phyloP scores from a whole-genome alignment of 2,797 vertebrate genomes.

The Cyclura pinguis region DNA sequence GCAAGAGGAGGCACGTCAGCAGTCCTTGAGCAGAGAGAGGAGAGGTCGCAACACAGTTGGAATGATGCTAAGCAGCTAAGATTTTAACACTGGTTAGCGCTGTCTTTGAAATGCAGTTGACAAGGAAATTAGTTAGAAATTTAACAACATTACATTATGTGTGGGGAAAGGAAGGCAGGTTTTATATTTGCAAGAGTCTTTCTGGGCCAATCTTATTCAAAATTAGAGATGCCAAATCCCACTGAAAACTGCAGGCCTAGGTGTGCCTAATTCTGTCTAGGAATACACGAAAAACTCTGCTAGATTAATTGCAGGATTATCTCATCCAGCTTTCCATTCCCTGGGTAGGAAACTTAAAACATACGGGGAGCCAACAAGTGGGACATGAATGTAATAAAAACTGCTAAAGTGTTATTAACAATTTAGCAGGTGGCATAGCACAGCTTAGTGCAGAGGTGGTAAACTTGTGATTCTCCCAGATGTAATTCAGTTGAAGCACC shows the following conservation, averaged over 20 bases:
- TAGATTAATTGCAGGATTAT: not conserved
- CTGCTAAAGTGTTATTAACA: not conserved
- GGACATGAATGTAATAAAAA: not conserved
- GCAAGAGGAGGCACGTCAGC: slow-evolving; percentile 61
- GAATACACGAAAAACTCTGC: not conserved
- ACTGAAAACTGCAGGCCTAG: not conserved
- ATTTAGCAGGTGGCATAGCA: too few relatives aligned
- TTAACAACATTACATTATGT: slow-evolving; percentile 51
- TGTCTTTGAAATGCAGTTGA: slow-evolving; percentile 6
- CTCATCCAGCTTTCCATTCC: not conserved
- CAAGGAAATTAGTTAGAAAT: slow-evolving; percentile 44
- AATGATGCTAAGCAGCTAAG: slow-evolving; percentile 63
- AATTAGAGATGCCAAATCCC: not conserved
- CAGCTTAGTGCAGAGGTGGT: too few relatives aligned
- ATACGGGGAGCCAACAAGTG: not conserved
- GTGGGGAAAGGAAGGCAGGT: not conserved
- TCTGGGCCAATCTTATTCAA: not conserved
- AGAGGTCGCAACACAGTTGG: slow-evolving; percentile 58
- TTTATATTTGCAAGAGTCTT: slow-evolving; percentile 27
- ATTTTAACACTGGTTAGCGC: slow-evolving; percentile 57
- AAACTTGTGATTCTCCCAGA: too few relatives aligned
- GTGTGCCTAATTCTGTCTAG: not conserved
- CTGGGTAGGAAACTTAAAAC: not conserved
- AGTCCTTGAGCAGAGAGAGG: slow-evolving; percentile 48
- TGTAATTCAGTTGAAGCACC: too few relatives aligned